Evolutionary conservation across 2,113 vertebrate genomes (phyloP).

Genomic region (Rhegmatorhina hoffmannsi): DNA sequence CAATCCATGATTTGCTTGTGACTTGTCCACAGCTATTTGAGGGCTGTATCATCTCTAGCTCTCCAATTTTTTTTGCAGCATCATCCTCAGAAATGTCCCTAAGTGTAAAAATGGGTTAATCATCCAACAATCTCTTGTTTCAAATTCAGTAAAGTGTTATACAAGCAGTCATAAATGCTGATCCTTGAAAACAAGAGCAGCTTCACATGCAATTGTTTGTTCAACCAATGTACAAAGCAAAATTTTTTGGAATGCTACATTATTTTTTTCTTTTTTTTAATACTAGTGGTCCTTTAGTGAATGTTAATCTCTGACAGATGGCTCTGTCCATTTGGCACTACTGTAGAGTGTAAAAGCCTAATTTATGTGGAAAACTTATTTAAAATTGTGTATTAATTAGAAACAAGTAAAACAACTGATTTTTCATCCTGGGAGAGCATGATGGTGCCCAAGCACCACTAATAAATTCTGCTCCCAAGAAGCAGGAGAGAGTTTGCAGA

Average conservation of each 20-base stretch:
- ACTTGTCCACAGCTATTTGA: background rate
- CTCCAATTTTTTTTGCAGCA: background rate
- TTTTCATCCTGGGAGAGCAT: slow-evolving; percentile 27
- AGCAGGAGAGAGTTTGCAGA: background rate
- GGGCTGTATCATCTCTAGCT: background rate
- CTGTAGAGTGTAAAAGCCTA: slow-evolving; percentile 8
- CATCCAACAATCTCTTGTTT: background rate
- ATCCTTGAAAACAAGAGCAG: slow-evolving; percentile 10
- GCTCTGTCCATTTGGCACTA: slow-evolving; percentile 41
- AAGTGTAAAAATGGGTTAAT: background rate
- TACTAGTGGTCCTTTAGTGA: slow-evolving; percentile 14
- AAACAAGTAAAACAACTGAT: slow-evolving; percentile 50
- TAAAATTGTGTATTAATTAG: slow-evolving; percentile 27
- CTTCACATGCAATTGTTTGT: slow-evolving; percentile 38
- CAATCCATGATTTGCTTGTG: fast-evolving
- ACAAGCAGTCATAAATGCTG: background rate
- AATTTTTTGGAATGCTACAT: background rate
- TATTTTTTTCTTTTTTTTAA: background rate
- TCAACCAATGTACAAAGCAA: slow-evolving; percentile 23
- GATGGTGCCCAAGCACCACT: slow-evolving; percentile 38
- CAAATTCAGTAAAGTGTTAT: background rate
- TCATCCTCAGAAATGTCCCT: background rate
- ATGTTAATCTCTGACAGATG: slow-evolving; percentile 57
- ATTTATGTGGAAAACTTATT: slow-evolving; percentile 47
- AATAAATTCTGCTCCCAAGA: slow-evolving; percentile 35